A percentile compares a stretch with the other conserved stretches of the same genome.
Evolutionary conservation across 2,113 vertebrate species (phyloP).

Genomic region (Puntigrus tetrazona): DNA sequence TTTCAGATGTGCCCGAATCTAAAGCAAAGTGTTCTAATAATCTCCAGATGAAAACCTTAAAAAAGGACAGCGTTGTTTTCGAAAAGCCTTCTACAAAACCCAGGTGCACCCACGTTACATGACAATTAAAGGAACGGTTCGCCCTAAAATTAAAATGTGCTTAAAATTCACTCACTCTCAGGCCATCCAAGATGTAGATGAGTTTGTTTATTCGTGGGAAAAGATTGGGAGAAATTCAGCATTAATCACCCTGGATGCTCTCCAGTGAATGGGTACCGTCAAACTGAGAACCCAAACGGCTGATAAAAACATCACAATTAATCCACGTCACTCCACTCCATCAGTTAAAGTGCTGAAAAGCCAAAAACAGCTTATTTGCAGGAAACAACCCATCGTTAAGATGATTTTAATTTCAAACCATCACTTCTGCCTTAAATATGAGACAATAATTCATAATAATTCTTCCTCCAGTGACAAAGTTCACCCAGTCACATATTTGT

Average conservation of each 20-base stretch:
- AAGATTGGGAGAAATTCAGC: not conserved
- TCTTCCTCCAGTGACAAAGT: not conserved
- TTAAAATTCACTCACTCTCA: not conserved
- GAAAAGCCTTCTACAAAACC: constrained; percentile 14
- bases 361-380: not conserved
- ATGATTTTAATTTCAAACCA: not conserved
- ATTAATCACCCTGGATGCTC: not conserved
- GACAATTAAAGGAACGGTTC: not conserved
- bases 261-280: too few relatives aligned
- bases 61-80: not conserved
- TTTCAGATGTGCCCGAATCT: not conserved
- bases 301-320: too few relatives aligned
- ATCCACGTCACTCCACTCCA: too few relatives aligned
- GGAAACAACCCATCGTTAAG: not conserved
- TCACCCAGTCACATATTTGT: too few relatives aligned
- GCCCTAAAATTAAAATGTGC: not conserved
- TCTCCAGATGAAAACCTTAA: not conserved
- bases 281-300: too few relatives aligned
- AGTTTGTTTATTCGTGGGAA: not conserved
- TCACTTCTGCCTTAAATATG: not conserved
- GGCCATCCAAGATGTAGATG: not conserved
- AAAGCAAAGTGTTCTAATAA: not conserved
- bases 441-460: not conserved
- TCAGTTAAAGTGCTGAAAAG: too few relatives aligned
- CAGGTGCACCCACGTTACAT: not conserved